Percentiles rank a stretch among this genome's conserved stretches.
These are phyloP conservation scores for Ostrea edulis DNA, from an alignment of 1,140 invertebrate species.

Conservation along the genomic window DNA sequence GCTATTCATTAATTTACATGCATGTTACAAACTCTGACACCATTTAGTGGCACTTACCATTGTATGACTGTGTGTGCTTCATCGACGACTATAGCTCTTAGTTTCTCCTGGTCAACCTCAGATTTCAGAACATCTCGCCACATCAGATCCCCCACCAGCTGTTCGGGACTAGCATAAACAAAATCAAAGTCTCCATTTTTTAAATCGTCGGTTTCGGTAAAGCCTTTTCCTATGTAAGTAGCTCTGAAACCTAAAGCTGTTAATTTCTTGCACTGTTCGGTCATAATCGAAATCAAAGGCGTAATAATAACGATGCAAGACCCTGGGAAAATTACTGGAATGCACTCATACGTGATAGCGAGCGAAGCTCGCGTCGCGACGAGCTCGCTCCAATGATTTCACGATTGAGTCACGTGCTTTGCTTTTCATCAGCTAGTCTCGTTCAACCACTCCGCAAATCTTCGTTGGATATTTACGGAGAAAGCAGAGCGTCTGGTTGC, in stretches of 20 bases:
- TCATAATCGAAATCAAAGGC: conserved; percentile 42
- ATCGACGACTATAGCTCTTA: no score
- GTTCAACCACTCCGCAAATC: no score
- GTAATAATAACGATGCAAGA: conserved; percentile 9
- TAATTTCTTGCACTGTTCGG: conserved; percentile 37
- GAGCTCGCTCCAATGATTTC: no score
- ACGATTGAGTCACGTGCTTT: no score
- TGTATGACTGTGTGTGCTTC: no score
- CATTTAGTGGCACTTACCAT: no score
- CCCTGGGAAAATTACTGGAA: not conserved
- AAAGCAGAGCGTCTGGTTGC: no score
- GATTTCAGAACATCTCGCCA: conserved; percentile 43
- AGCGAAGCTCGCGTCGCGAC: no score
- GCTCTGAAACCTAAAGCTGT: conserved; percentile 40
- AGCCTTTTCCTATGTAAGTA: conserved; percentile 44
- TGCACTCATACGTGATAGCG: conserved; percentile 34
- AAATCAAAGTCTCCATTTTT: conserved; percentile 36
- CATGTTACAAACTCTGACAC: no score
- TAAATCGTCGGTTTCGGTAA: not conserved
- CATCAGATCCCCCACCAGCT: conserved; percentile 23
- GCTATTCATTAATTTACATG: no score
- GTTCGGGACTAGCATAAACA: conserved; percentile 40
- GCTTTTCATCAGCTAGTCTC: no score
- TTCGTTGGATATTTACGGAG: no score
- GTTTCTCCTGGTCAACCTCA: not conserved